Percentiles rank a stretch among this genome's conserved stretches.
Conservation (phyloP, 2,888 invertebrate genomes). For the Xestia rhomboidea region DNA sequence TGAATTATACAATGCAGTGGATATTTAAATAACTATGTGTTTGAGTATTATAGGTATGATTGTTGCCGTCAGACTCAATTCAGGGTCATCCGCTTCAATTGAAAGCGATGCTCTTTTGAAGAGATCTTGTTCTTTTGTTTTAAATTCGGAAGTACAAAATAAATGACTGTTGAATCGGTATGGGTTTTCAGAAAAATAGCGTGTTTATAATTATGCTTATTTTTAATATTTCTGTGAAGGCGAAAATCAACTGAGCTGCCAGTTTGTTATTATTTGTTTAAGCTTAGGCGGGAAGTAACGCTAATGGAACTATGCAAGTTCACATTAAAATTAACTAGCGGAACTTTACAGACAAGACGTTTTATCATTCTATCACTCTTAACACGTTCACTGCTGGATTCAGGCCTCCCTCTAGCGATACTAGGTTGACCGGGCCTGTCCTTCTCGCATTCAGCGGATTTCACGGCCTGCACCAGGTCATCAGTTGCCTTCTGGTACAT, state of each 20-base stretch:
- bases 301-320: neutral
- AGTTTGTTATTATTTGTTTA: neutral
- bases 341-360: neutral
- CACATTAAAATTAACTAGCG: no score
- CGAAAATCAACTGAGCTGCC: neutral
- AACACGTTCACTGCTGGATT: neutral
- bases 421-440: neutral
- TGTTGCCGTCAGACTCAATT: slow-evolving; percentile 10
- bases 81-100: slow-evolving; percentile 31
- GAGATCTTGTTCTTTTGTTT: slow-evolving; percentile 12
- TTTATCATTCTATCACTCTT: neutral
- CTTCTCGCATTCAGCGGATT: neutral
- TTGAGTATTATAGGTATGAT: neutral
- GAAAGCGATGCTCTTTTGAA: slow-evolving; percentile 5
- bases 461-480: neutral
- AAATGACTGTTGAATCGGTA: slow-evolving; percentile 5
- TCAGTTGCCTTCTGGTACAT: neutral
- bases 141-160: slow-evolving; percentile 11
- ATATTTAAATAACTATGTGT: slow-evolving; percentile 43
- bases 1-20: slow-evolving; percentile 50
- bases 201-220: neutral
- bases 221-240: neutral
- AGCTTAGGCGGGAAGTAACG: neutral
- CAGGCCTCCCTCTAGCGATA: neutral
- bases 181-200: neutral